phyloP scores from a whole-genome alignment of 2,888 invertebrate genomes.

The Epistrophella euchroma region DNA sequence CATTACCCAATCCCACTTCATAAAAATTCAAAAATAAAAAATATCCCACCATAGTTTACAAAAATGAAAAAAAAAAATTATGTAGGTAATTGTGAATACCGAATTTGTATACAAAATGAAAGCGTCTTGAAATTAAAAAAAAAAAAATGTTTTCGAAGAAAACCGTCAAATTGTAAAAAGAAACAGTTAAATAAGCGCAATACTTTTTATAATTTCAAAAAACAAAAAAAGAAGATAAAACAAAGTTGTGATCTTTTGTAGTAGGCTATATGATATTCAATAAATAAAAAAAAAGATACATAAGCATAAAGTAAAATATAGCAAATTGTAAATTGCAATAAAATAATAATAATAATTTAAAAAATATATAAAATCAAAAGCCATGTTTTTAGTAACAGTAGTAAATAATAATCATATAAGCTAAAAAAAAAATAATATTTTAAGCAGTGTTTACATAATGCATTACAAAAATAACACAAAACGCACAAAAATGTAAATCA shows the following conservation, averaged over 20 bases:
- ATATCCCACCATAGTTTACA: slow-evolving; percentile 83
- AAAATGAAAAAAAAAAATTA: slow-evolving; percentile 45
- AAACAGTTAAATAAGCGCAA: slow-evolving; percentile 48
- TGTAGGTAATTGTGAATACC: slow-evolving; percentile 66
- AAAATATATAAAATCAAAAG: slow-evolving; percentile 31
- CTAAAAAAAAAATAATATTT: slow-evolving; percentile 41
- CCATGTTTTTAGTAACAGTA: slow-evolving; percentile 59
- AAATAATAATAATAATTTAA: slow-evolving; percentile 12
- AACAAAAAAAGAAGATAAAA: slow-evolving; percentile 28
- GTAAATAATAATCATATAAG: slow-evolving; percentile 56
- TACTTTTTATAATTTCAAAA: slow-evolving; percentile 44
- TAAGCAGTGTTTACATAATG: slow-evolving; percentile 70
- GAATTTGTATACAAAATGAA: slow-evolving; percentile 71
- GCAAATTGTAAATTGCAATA: slow-evolving; percentile 34
- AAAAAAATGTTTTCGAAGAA: slow-evolving; percentile 29
- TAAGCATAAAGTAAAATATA: slow-evolving; percentile 25
- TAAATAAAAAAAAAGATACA: slow-evolving; percentile 28
- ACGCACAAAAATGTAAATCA: slow-evolving; percentile 67
- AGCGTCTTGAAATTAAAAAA: slow-evolving; percentile 31
- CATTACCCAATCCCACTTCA: slow-evolving; percentile 68
- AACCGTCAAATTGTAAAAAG: slow-evolving; percentile 10
- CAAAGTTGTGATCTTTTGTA: slow-evolving; percentile 75
- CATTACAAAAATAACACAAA: slow-evolving; percentile 43
- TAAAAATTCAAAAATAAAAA: slow-evolving; percentile 78
- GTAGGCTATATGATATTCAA: slow-evolving; percentile 65